Percentiles rank a stretch among this genome's conserved stretches.
These are phyloP conservation scores for Phalloptychus januarius DNA, from an alignment of 2,797 vertebrate species.

Conservation along the genomic window DNA sequence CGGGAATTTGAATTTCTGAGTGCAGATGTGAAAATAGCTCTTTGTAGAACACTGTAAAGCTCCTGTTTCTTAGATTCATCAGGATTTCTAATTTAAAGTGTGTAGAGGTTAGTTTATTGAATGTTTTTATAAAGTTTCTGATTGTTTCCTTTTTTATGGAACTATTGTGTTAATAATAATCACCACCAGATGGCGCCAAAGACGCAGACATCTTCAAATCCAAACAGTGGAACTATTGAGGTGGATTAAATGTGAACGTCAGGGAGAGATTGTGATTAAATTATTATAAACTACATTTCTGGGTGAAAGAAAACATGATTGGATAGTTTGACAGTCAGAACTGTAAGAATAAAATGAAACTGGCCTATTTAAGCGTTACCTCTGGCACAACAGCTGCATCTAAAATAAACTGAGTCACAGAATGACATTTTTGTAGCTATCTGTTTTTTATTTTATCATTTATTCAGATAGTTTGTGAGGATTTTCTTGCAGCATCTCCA, in stretches of 20 bases:
- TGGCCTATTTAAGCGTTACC: not conserved
- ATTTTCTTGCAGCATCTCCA: not conserved
- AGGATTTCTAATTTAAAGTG: slow-evolving; percentile 15
- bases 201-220: not conserved
- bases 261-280: not conserved
- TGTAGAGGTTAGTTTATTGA: not conserved
- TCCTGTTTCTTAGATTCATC: slow-evolving; percentile 10
- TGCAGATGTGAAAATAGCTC: slow-evolving; percentile 8
- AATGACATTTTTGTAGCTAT: not conserved
- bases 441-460: not conserved
- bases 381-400: not conserved
- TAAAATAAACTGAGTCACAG: not conserved
- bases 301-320: not conserved
- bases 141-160: not conserved
- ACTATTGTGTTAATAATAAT: not conserved
- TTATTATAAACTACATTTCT: not conserved
- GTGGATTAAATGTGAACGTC: not conserved
- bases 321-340: not conserved
- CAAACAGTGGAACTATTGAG: not conserved
- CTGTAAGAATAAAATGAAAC: not conserved
- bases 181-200: slow-evolving; percentile 36
- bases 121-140: not conserved
- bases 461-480: too few species aligned
- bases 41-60: not conserved
- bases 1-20: slow-evolving; percentile 19